These are phyloP conservation scores for Olivierus martensii DNA, from an alignment of 1,140 invertebrate species.

Conservation along the genomic window DNA sequence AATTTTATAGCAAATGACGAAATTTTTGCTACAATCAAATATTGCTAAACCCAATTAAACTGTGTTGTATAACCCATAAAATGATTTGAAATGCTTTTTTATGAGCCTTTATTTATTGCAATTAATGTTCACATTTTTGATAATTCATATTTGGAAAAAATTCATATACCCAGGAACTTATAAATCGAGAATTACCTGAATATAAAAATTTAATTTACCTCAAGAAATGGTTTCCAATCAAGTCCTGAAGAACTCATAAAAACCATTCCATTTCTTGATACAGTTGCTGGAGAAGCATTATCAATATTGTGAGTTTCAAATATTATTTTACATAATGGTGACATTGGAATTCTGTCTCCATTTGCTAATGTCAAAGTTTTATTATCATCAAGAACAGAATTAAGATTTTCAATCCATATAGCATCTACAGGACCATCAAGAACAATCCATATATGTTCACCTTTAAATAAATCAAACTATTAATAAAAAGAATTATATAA, in stretches of 20 bases:
- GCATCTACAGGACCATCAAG: slow-evolving; percentile 97
- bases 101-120: no score
- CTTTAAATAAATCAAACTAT: slow-evolving; percentile 24
- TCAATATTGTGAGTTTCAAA: slow-evolving; percentile 91
- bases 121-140: no score
- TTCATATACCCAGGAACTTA: no score
- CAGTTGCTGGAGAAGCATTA: slow-evolving; percentile 90
- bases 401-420: slow-evolving; percentile 95
- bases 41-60: no score
- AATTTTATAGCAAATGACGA: no score
- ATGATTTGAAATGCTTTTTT: no score
- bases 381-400: slow-evolving; percentile 93
- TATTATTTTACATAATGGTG: slow-evolving; percentile 76
- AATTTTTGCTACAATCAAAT: no score
- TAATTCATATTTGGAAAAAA: no score
- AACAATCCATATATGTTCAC: slow-evolving; percentile 82
- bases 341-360: slow-evolving; percentile 92
- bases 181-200: no score
- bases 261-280: slow-evolving; percentile 95
- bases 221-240: slow-evolving; percentile 70
- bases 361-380: slow-evolving; percentile 85
- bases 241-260: slow-evolving; percentile 94
- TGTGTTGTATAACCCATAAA: no score
- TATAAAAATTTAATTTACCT: slow-evolving; percentile 33
- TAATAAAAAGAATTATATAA: no score